Conservation (phyloP, 2,797 vertebrate genomes). For the Cossypha polioptera region DNA sequence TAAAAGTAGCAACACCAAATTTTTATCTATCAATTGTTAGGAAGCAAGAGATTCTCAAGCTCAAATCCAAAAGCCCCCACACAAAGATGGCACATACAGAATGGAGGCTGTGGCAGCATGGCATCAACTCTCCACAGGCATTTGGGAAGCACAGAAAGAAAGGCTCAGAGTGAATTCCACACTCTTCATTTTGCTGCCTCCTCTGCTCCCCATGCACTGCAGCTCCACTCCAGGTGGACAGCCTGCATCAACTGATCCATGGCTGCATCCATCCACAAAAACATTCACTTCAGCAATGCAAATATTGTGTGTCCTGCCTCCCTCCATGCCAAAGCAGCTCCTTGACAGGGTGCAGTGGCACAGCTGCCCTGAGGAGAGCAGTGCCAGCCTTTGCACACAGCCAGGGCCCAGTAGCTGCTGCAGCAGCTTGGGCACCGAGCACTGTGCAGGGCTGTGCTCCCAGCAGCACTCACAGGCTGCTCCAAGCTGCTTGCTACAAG, state of each 20-base stretch:
- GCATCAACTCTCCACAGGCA: background rate
- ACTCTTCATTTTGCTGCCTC: background rate
- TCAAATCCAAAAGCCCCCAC: background rate
- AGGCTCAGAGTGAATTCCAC: background rate
- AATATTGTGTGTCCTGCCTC: background rate
- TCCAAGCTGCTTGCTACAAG: background rate
- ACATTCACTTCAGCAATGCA: rapidly evolving
- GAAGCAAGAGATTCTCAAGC: background rate
- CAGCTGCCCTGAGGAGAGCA: background rate
- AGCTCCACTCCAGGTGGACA: background rate
- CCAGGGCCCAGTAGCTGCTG: background rate
- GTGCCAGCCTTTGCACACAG: background rate
- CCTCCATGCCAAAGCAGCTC: background rate
- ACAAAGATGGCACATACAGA: background rate
- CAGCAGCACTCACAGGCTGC: background rate
- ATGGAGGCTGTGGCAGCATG: background rate
- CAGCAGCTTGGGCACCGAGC: background rate
- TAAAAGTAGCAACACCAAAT: background rate
- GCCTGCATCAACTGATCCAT: rapidly evolving
- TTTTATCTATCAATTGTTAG: background rate
- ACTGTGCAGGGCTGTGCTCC: background rate
- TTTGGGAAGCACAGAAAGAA: background rate
- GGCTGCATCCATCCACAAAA: background rate
- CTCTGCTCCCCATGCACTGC: background rate
- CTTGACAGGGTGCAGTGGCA: background rate